Evolutionary conservation across 2,888 invertebrate species (phyloP).

Genomic region (Polydrusus tereticollis): DNA sequence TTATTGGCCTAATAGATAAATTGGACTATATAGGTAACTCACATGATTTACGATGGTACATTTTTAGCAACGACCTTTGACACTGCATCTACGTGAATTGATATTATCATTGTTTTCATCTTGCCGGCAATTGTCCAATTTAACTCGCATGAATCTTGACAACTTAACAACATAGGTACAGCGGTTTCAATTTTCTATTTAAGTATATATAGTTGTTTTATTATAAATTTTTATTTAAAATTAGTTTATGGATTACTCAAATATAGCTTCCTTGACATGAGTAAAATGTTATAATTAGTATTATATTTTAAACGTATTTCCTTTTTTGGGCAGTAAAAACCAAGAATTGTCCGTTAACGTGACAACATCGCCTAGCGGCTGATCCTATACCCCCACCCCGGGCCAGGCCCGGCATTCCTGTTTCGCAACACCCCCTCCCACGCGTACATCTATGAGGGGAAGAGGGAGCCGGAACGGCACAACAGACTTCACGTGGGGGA

Average conservation of each 20-base stretch:
- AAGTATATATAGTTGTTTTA: too few species aligned
- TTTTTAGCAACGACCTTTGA: conserved; percentile 20
- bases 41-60: conserved; percentile 1
- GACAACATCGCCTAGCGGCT: neutral
- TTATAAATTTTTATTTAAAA: too few species aligned
- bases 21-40: conserved; percentile 15
- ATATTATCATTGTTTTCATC: conserved; percentile 31
- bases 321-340: too few species aligned
- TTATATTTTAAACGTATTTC: too few species aligned
- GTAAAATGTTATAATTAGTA: too few species aligned
- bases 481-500: conserved; percentile 29
- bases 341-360: neutral
- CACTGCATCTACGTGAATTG: neutral
- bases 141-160: conserved; percentile 18
- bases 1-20: conserved; percentile 14
- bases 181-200: neutral
- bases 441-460: conserved; percentile 24
- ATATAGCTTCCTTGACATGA: too few species aligned
- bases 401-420: conserved; percentile 35
- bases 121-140: conserved; percentile 24
- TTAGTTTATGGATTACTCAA: too few species aligned
- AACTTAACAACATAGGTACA: conserved; percentile 24
- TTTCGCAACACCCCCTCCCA: conserved; percentile 45
- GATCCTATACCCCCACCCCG: conserved; percentile 6
- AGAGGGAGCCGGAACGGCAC: conserved; percentile 9